Evolutionary conservation across 2,888 invertebrate genomes (phyloP).

Genomic region (Habrosyne pyritoides): DNA sequence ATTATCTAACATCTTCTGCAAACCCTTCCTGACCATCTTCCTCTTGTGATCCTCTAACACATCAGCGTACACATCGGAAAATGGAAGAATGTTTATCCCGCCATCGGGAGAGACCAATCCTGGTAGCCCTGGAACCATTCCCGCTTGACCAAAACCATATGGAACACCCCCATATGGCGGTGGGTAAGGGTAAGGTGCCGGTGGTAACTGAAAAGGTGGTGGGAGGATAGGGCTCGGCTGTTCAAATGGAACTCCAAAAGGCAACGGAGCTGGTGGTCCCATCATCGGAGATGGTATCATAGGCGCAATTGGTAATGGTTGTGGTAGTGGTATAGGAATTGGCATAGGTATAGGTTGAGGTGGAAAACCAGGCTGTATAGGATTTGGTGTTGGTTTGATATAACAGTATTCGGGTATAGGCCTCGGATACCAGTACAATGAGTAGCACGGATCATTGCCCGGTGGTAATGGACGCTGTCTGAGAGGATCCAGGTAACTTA

Average conservation of each 20-base stretch:
- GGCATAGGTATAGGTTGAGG: constrained; percentile 22
- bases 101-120: constrained; percentile 61
- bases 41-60: constrained; percentile 62
- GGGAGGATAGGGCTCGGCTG: not conserved
- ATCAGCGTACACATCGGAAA: constrained; percentile 68
- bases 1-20: constrained; percentile 45
- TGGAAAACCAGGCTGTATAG: constrained; percentile 10
- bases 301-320: constrained; percentile 20
- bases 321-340: constrained; percentile 29
- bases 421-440: constrained; percentile 66
- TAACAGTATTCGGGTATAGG: constrained; percentile 45
- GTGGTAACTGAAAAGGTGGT: constrained; percentile 14
- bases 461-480: constrained; percentile 18
- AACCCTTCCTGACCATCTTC: constrained; percentile 51
- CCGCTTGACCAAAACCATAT: constrained; percentile 40
- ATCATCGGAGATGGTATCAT: constrained; percentile 16
- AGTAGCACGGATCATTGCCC: constrained; percentile 60
- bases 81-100: constrained; percentile 71
- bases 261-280: constrained; percentile 14
- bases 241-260: constrained; percentile 10
- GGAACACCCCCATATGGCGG: constrained; percentile 20
- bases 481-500: constrained; percentile 47
- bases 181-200: not conserved
- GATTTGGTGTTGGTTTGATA: constrained; percentile 14
- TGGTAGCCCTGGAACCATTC: constrained; percentile 63